Percentiles rank a stretch among this genome's conserved stretches.
phyloP scores from a whole-genome alignment of 2,888 invertebrate species.

The Pycnomerus fuliginosus region DNA sequence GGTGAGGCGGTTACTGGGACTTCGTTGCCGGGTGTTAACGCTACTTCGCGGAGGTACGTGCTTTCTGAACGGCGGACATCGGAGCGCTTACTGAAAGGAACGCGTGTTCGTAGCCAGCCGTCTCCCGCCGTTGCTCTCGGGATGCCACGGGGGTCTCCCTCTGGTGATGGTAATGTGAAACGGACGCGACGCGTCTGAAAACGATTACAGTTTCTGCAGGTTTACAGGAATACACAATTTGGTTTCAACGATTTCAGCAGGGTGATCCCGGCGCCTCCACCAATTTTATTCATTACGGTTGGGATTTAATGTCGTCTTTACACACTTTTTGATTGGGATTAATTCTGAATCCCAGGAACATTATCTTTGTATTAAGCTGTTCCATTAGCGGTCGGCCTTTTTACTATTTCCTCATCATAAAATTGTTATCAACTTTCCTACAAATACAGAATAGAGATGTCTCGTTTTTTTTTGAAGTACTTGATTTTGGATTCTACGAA shows the following conservation, averaged over 20 bases:
- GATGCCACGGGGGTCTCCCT: slow-evolving; percentile 33
- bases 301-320: too few species aligned
- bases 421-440: too few species aligned
- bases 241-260: neutral
- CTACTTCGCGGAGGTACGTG: neutral
- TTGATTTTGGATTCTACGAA: too few species aligned
- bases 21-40: slow-evolving; percentile 7
- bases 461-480: too few species aligned
- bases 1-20: slow-evolving; percentile 44
- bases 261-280: neutral
- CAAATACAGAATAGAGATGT: too few species aligned
- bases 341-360: too few species aligned
- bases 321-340: too few species aligned
- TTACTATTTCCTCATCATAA: too few species aligned
- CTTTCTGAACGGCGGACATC: slow-evolving; percentile 32
- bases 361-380: too few species aligned
- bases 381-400: too few species aligned
- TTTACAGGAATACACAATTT: too few species aligned
- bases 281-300: neutral
- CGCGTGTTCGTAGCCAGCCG: slow-evolving; percentile 39
- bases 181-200: slow-evolving; percentile 46
- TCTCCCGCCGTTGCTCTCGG: slow-evolving; percentile 37
- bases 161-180: slow-evolving; percentile 45
- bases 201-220: neutral
- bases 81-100: slow-evolving; percentile 36